Base-by-base conservation (phyloP, 2,888 invertebrate species). In the Dioctria rufipes region DNA sequence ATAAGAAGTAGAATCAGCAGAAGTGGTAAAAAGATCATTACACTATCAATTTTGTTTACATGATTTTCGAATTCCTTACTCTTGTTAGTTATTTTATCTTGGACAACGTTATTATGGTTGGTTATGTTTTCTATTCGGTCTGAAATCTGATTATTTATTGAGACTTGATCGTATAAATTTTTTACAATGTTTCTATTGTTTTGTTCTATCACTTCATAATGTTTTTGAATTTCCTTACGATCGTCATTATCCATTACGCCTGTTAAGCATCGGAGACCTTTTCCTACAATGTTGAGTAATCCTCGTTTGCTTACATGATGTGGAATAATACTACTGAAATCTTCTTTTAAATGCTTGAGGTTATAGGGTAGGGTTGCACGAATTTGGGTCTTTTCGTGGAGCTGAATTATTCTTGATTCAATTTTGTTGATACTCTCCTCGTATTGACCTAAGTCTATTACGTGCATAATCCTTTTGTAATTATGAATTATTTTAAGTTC, bases 81-180 rank as follows among this genome's bases (percentile, higher is more conserved):
- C 65, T 79, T 40, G 46, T 58, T 67, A 11, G 42, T 63, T 58
- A 79, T 79, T 37, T 60, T 67, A 6, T 46, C 67, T 46, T 79
- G 67, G 40, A 42, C 60, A 46, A 46, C 37, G 11, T 67, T 79
- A 9, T 67, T 43, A 60, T 79, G 67, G 39, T 79, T 79, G 37
- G 69, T 79, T 13, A 79, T 79, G n/a, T 69, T 69, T 60, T 58
- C 8, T 43, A 79, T 60, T 5, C 69, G 69, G 39, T 79, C 46
- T 39, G 79, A 79, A 60, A 79, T 43, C 43, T 66, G 54, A 6
- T 78, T 78, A 58, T 78, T 78, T 40, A 78, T 54, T 11, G 8
- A 8, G 3, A 66, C 25, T 25, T 25, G 25, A 25, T 25, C 25
- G 25, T 25, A 1, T 25, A 25, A 25, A 25, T 25, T 25, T 3